These are phyloP conservation scores for Eurypyga helias DNA, from an alignment of 2,113 vertebrate genomes.

Conservation along the genomic window DNA sequence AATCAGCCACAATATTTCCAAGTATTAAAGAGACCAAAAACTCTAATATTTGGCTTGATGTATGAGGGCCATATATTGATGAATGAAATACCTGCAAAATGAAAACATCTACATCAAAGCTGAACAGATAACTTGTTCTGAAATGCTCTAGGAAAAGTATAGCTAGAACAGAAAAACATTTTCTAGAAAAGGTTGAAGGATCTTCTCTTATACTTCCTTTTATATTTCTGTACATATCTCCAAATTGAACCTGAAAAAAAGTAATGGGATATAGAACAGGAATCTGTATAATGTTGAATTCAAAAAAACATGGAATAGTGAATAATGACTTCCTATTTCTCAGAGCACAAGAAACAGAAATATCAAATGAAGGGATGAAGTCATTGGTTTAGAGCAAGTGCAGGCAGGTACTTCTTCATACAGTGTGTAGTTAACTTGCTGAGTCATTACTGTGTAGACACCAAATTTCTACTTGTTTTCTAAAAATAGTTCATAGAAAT, in stretches of 20 bases:
- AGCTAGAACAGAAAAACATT: background rate
- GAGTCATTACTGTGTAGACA: background rate
- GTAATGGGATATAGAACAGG: background rate
- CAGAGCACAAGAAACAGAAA: background rate
- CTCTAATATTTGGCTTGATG: background rate
- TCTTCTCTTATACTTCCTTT: background rate
- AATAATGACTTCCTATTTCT: background rate
- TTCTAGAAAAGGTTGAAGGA: background rate
- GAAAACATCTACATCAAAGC: background rate
- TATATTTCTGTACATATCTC: background rate
- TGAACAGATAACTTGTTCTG: background rate
- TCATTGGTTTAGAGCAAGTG: background rate
- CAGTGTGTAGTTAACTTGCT: background rate
- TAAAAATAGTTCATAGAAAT: background rate
- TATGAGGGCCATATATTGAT: too few species aligned
- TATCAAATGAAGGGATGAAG: background rate
- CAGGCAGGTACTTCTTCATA: background rate
- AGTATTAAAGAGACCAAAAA: background rate
- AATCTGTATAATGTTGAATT: background rate
- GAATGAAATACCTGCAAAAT: background rate
- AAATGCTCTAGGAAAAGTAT: background rate
- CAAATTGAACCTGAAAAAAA: background rate
- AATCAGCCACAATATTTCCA: background rate
- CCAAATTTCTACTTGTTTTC: background rate
- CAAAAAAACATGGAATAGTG: background rate